These are phyloP conservation scores for Campopleginae sp. DNA, from an alignment of 2,888 invertebrate species.

Conservation along the genomic window DNA sequence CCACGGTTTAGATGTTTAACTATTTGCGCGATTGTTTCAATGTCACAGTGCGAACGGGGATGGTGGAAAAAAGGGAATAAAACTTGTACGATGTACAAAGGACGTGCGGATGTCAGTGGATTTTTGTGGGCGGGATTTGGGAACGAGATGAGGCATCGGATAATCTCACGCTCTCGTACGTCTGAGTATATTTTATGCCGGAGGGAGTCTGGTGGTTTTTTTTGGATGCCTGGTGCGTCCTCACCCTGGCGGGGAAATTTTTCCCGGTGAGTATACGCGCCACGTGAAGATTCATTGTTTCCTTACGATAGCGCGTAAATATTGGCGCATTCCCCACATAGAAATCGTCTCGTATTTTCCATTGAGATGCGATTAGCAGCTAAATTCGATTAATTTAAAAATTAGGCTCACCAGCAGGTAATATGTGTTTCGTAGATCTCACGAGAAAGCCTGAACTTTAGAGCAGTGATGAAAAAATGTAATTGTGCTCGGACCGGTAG, in stretches of 20 bases:
- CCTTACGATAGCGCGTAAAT: not conserved
- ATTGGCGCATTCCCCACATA: not conserved
- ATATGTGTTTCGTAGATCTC: too few relatives aligned
- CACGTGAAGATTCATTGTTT: not conserved
- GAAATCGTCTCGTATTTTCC: not conserved
- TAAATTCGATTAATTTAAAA: not conserved
- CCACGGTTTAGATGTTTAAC: not conserved
- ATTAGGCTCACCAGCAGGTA: too few relatives aligned
- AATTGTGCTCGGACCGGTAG: not conserved
- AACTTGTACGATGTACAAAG: not conserved
- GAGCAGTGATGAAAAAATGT: not conserved
- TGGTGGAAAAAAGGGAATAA: not conserved
- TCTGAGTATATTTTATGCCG: constrained; percentile 68
- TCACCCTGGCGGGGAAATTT: constrained; percentile 50
- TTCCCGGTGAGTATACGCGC: not conserved
- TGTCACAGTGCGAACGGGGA: not conserved
- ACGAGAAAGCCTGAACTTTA: too few relatives aligned
- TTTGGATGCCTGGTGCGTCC: not conserved
- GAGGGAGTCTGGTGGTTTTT: constrained; percentile 54
- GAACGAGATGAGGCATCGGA: constrained; percentile 66
- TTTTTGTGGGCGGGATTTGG: constrained; percentile 44
- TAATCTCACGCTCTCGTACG: constrained; percentile 61
- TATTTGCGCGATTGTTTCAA: not conserved
- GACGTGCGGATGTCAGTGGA: constrained; percentile 9
- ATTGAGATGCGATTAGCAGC: not conserved